phyloP scores from a whole-genome alignment of 2,888 invertebrate genomes.

The Noctua janthe region DNA sequence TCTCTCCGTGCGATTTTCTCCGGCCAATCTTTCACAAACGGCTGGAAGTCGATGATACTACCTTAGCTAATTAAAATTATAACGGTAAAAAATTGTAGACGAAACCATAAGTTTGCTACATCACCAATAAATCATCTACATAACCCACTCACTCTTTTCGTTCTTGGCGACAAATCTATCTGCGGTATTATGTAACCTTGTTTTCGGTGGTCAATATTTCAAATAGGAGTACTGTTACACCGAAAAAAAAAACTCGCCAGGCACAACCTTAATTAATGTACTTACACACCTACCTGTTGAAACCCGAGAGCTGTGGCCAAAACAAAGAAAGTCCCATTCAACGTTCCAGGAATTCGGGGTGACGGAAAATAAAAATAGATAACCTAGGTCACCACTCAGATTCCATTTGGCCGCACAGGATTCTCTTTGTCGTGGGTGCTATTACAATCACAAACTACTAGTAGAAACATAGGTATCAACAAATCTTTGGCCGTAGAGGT shows the following conservation, averaged over 20 bases:
- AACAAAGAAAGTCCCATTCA: conserved; percentile 43
- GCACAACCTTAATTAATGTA: conserved; percentile 25
- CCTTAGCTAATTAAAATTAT: too few species aligned
- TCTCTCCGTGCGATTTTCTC: too few species aligned
- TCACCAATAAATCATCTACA: background rate
- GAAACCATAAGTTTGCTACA: background rate
- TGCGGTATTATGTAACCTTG: background rate
- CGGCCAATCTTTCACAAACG: too few species aligned
- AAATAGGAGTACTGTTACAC: conserved; percentile 9
- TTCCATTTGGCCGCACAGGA: conserved; percentile 42
- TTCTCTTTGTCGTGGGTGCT: conserved; percentile 37
- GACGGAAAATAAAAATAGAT: conserved; percentile 53
- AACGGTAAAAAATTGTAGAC: background rate
- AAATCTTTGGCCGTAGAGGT: conserved; percentile 18
- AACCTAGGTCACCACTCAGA: conserved; percentile 21
- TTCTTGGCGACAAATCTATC: background rate
- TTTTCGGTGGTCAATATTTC: background rate
- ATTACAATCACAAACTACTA: conserved; percentile 37
- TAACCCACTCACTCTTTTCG: background rate
- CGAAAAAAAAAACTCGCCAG: background rate
- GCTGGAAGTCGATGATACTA: too few species aligned
- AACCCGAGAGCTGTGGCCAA: conserved; percentile 26
- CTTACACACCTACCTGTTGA: conserved; percentile 28
- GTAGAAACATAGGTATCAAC: conserved; percentile 11
- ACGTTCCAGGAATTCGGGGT: conserved; percentile 35